Evolutionary conservation across 1,140 invertebrate genomes (phyloP), one percentile per base, ranked within the genome.

Genomic region (Drosophila rhopaloa): DNA sequence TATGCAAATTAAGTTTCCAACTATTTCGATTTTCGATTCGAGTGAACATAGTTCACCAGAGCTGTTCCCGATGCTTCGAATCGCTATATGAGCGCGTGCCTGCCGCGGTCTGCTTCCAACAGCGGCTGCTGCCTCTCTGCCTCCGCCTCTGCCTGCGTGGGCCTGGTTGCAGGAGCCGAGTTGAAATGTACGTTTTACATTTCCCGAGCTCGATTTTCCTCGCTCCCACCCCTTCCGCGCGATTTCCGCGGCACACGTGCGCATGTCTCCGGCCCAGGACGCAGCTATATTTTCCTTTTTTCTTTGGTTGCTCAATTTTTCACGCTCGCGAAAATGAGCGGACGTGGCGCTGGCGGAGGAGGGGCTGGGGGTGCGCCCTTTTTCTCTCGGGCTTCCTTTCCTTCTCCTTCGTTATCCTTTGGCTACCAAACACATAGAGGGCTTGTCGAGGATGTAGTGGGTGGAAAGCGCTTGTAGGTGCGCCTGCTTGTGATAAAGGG

Each of bases 261-360:
- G 84, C 84, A 89, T 89, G 84, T 90, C 84, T 71, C 61, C 66
- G 79, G 70, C 65, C 83, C 75, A 63, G 60, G 43, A 67, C 62
- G 57, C 47, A 58, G 79, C 67, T 86, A 63, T 70, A 80, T 79
- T 76, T 79, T 88, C 63, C 53, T 62, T 82, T 79, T 61, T 68
- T 60, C 59, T 43, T 43, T 70, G 65, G 68, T 44, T 77, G 51
- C 80, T 84, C 80, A 67, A 66, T 89, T 89, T 88, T 84, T 78
- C 81, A 90, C 76, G 85, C 84, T 89, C 85, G 84, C 84, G 84
- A 89, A 89, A 90, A 89, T 89, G 84, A 88, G 83, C 80, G 83
- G 75, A 65, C 63, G 58, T 24, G 29, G 27, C 24, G 55, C 43
- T 19, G 37, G 35, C 19, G 70, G 35, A 50, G 48, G 27, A 65